Percentiles rank a stretch among this genome's conserved stretches.
These are phyloP conservation scores for Metopolophium dirhodum DNA, from an alignment of 1,140 invertebrate genomes.

Conservation along the genomic window DNA sequence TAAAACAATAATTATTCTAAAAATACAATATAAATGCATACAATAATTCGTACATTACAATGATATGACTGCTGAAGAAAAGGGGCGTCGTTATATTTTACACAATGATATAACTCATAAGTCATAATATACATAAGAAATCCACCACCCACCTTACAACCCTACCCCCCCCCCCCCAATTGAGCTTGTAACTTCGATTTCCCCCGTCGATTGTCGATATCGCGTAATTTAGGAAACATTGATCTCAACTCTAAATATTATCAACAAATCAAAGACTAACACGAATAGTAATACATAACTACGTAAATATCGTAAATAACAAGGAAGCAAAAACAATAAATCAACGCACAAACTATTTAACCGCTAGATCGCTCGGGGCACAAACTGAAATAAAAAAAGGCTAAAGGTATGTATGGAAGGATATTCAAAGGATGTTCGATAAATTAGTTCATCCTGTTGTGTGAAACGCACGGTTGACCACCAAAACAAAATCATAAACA, in stretches of 20 bases:
- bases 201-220: not conserved
- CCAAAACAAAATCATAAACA: conserved; percentile 25
- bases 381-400: not conserved
- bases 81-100: not conserved
- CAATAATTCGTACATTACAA: not conserved
- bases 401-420: not conserved
- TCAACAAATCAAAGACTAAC: not conserved
- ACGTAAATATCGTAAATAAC: not conserved
- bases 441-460: conserved; percentile 34
- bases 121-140: not conserved
- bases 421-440: conserved; percentile 23
- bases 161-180: not conserved
- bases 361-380: not conserved
- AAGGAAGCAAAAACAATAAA: not conserved
- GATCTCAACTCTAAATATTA: not conserved
- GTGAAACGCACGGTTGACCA: not conserved
- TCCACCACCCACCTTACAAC: not conserved
- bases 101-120: not conserved
- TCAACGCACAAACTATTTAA: not conserved
- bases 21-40: too few relatives aligned
- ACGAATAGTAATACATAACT: not conserved
- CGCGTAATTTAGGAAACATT: not conserved
- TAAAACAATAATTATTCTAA: too few relatives aligned
- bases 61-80: not conserved
- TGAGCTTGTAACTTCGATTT: not conserved